Evolutionary conservation across 2,888 invertebrate genomes (phyloP).

Genomic region (Stenodera caucasica): DNA sequence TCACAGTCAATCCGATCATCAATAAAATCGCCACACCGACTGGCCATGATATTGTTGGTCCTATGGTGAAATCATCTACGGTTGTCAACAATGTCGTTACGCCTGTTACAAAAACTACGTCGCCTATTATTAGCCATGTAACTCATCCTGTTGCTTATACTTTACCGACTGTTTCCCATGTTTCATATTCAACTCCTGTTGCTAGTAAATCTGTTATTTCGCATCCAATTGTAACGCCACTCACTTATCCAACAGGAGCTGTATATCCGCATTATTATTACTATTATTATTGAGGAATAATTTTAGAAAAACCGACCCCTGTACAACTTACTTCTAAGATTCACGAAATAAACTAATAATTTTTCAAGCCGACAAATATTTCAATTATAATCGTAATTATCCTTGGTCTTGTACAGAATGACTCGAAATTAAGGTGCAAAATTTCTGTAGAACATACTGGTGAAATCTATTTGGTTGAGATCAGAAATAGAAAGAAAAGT

Average conservation of each 20-base stretch:
- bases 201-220: not conserved
- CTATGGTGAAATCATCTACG: not conserved
- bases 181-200: slow-evolving; percentile 11
- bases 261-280: slow-evolving; percentile 3
- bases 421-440: too few relatives aligned
- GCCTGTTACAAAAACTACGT: slow-evolving; percentile 14
- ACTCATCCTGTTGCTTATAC: slow-evolving; percentile 10
- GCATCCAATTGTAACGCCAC: not conserved
- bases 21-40: too few relatives aligned
- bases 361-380: too few relatives aligned
- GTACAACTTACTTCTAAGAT: not conserved
- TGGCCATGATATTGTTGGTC: too few relatives aligned
- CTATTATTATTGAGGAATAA: not conserved
- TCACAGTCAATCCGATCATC: slow-evolving; percentile 13
- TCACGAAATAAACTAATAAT: not conserved
- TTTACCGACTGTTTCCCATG: slow-evolving; percentile 17
- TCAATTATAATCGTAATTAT: too few relatives aligned
- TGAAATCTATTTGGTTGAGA: too few relatives aligned
- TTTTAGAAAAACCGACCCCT: not conserved
- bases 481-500: too few relatives aligned
- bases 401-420: too few relatives aligned
- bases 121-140: slow-evolving; percentile 33
- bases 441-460: too few relatives aligned
- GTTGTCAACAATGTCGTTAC: not conserved
- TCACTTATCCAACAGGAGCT: not conserved